Conservation (phyloP, 2,113 vertebrate species). For the Podarcis cretensis region DNA sequence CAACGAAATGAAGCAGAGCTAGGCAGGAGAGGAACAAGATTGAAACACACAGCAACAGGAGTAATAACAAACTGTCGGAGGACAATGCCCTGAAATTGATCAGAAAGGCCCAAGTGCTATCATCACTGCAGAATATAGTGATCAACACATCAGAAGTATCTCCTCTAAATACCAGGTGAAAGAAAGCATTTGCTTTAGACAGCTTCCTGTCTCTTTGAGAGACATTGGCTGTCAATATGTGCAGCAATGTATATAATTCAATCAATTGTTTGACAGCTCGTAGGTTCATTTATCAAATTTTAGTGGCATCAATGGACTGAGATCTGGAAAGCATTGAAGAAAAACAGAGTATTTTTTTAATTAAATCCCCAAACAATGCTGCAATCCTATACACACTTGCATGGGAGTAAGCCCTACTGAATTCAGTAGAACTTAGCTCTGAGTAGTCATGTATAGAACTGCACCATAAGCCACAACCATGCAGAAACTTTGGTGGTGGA, state of each 20-base stretch:
- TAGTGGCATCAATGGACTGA: not conserved
- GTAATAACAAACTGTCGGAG: not conserved
- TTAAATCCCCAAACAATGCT: not conserved
- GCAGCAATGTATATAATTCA: slow-evolving; percentile 3
- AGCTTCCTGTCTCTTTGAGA: not conserved
- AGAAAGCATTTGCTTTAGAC: not conserved
- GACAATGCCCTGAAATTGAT: not conserved
- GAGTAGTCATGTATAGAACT: too few relatives aligned
- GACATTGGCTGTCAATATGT: not conserved
- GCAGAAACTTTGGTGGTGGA: not conserved
- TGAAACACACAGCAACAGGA: not conserved
- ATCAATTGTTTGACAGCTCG: not conserved
- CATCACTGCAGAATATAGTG: not conserved
- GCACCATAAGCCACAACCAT: not conserved
- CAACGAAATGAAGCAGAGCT: slow-evolving; percentile 16
- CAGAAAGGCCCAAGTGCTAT: slow-evolving; percentile 11
- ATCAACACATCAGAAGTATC: not conserved
- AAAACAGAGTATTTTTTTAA: not conserved
- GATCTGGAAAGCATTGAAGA: not conserved
- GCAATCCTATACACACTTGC: too few relatives aligned
- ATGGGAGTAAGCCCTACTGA: too few relatives aligned
- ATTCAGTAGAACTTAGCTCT: too few relatives aligned
- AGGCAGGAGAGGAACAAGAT: not conserved
- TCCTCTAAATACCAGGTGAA: not conserved
- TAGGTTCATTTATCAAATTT: not conserved